phyloP scores from a whole-genome alignment of 2,113 vertebrate species.

The Festucalex cinctus region DNA sequence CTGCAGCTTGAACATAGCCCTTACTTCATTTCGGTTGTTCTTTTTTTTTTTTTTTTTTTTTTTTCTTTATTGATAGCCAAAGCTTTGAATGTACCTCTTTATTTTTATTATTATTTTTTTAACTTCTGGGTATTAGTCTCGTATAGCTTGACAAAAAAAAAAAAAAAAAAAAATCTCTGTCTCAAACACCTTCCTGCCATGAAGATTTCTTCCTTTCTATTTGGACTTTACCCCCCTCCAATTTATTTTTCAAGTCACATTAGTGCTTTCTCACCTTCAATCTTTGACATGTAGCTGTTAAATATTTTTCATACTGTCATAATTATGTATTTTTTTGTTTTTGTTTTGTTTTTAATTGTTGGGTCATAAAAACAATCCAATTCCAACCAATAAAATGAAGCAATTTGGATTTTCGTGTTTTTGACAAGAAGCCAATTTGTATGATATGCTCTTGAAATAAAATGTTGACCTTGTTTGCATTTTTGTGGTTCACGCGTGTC shows the following conservation, averaged over 20 bases:
- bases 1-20: too few species aligned
- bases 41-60: too few species aligned
- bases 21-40: conserved; percentile 5
- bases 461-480: conserved; percentile 50
- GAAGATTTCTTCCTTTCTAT: conserved; percentile 14
- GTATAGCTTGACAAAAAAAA: conserved; percentile 11
- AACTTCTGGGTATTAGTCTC: neutral
- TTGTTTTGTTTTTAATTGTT: neutral
- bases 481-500: neutral
- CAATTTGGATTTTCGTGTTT: conserved; percentile 35
- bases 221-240: neutral
- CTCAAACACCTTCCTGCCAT: conserved; percentile 18
- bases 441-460: conserved; percentile 55
- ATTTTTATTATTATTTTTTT: neutral
- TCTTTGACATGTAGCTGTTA: conserved; percentile 40
- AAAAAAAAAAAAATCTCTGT: neutral
- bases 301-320: conserved; percentile 22
- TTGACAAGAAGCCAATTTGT: conserved; percentile 48
- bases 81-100: conserved; percentile 54
- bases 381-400: conserved; percentile 1
- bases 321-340: conserved; percentile 1
- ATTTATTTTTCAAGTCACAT: neutral
- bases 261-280: conserved; percentile 5
- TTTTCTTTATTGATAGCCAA: conserved; percentile 49
- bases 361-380: neutral